Percentiles rank a stretch among this genome's conserved stretches.
Evolutionary conservation across 2,888 invertebrate genomes (phyloP).

Genomic region (Aspidiotus destructor): DNA sequence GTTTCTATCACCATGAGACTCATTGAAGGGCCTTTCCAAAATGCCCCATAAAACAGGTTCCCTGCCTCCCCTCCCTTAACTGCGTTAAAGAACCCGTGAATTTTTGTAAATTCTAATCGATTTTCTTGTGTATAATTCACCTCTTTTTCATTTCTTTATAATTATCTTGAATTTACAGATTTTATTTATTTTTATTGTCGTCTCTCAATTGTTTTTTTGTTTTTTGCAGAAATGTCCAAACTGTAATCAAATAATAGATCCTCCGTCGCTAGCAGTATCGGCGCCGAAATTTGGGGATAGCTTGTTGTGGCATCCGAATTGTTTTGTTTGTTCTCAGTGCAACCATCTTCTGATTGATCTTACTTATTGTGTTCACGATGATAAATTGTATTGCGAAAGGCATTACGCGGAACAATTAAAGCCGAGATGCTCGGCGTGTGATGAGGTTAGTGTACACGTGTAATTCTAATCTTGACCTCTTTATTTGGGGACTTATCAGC

Average conservation of each 20-base stretch:
- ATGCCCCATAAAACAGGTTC: too few relatives aligned
- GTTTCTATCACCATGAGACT: too few relatives aligned
- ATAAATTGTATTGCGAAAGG: conserved; percentile 79
- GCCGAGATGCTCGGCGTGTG: conserved; percentile 91
- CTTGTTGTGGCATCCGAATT: conserved; percentile 79
- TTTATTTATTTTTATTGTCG: too few relatives aligned
- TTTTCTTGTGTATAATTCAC: too few relatives aligned
- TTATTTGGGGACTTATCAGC: too few relatives aligned
- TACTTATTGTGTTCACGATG: conserved; percentile 86
- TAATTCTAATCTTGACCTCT: neutral
- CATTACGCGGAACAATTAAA: conserved; percentile 95
- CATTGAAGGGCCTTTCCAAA: too few relatives aligned
- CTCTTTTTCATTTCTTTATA: too few relatives aligned
- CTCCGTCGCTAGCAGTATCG: conserved; percentile 72
- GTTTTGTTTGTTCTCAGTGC: conserved; percentile 83
- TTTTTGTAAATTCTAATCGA: too few relatives aligned
- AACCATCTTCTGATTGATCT: conserved; percentile 90
- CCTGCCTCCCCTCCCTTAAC: too few relatives aligned
- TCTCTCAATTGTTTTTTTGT: conserved; percentile 38
- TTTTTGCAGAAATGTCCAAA: conserved; percentile 66
- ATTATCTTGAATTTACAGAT: too few relatives aligned
- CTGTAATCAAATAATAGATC: conserved; percentile 68
- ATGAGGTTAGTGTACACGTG: conserved; percentile 63
- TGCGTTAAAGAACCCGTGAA: too few relatives aligned
- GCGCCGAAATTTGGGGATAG: conserved; percentile 71